Conservation (phyloP, 2,797 vertebrate genomes). For the Spea hammondii region DNA sequence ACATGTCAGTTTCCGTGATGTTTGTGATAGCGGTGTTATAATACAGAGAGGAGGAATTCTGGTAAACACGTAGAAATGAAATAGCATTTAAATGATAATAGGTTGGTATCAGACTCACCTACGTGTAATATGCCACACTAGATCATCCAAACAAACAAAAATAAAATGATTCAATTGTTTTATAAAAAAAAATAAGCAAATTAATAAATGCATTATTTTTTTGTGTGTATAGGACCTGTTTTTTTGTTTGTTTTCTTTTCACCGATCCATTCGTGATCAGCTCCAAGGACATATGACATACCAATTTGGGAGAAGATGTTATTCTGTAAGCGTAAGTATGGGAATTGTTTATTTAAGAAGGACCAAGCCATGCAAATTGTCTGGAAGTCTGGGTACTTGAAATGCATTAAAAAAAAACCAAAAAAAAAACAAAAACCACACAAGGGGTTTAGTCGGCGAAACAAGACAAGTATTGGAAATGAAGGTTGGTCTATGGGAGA, state of each 20-base stretch:
- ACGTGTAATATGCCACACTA: not conserved
- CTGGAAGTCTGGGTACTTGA: slow-evolving; percentile 42
- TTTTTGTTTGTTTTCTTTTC: slow-evolving; percentile 3
- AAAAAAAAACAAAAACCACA: slow-evolving; percentile 8
- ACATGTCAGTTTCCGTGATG: slow-evolving; percentile 38
- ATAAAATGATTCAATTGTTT: not conserved
- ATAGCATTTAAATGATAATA: not conserved
- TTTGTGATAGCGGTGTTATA: slow-evolving; percentile 45
- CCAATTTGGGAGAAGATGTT: slow-evolving; percentile 32
- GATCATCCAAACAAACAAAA: slow-evolving; percentile 4
- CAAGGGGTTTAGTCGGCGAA: slow-evolving; percentile 34
- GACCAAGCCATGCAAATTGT: slow-evolving; percentile 44
- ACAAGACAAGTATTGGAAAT: slow-evolving; percentile 43
- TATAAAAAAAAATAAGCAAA: not conserved
- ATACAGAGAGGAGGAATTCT: slow-evolving; percentile 17
- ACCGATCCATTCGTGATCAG: slow-evolving; percentile 1
- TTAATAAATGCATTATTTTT: not conserved
- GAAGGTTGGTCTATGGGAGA: slow-evolving; percentile 36
- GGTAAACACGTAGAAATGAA: not conserved
- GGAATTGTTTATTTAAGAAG: slow-evolving; percentile 51
- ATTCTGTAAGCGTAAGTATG: slow-evolving; percentile 43
- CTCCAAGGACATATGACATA: slow-evolving; percentile 15
- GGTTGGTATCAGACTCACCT: slow-evolving; percentile 4
- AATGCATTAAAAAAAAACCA: slow-evolving; percentile 38
- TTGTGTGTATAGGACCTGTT: not conserved